Percentiles rank a stretch among this genome's conserved stretches.
Evolutionary conservation across 1,140 invertebrate genomes (phyloP).

Genomic region (Lordiphosa mommai): DNA sequence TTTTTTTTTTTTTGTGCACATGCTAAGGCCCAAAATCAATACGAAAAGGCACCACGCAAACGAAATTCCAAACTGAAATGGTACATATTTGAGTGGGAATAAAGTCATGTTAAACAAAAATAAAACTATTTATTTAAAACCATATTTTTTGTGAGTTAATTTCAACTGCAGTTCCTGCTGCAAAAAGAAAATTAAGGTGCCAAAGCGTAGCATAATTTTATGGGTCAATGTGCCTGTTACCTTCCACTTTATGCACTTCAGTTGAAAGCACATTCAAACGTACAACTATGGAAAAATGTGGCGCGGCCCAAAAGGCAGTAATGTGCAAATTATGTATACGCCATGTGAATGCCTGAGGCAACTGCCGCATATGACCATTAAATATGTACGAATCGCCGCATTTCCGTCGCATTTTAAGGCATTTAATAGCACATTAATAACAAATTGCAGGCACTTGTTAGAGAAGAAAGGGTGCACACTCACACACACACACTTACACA

Average conservation of each 20-base stretch:
- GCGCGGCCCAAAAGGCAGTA: slow-evolving; percentile 2
- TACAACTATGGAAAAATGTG: slow-evolving; percentile 19
- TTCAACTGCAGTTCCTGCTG: neutral
- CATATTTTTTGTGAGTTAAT: too few species aligned
- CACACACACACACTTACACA: too few species aligned
- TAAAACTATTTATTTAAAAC: too few species aligned
- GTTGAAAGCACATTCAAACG: too few species aligned
- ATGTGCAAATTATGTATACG: slow-evolving; percentile 54
- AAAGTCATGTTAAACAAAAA: too few species aligned
- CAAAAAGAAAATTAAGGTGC: slow-evolving; percentile 10
- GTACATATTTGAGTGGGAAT: too few species aligned
- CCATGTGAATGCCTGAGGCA: slow-evolving; percentile 23
- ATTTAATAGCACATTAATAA: slow-evolving; percentile 34
- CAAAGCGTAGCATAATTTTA: slow-evolving; percentile 32
- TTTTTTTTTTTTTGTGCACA: slow-evolving; percentile 18
- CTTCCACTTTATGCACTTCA: slow-evolving; percentile 10
- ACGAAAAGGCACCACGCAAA: slow-evolving; percentile 37
- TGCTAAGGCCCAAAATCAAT: slow-evolving; percentile 30
- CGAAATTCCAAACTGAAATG: slow-evolving; percentile 22
- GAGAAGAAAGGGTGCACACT: neutral
- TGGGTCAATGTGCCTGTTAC: slow-evolving; percentile 29
- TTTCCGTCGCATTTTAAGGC: slow-evolving; percentile 55
- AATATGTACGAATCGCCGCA: slow-evolving; percentile 59
- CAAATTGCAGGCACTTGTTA: slow-evolving; percentile 33
- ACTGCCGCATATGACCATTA: slow-evolving; percentile 52